Base-by-base conservation (phyloP, 2,797 vertebrate species). In the Anisognathus igniventris region DNA sequence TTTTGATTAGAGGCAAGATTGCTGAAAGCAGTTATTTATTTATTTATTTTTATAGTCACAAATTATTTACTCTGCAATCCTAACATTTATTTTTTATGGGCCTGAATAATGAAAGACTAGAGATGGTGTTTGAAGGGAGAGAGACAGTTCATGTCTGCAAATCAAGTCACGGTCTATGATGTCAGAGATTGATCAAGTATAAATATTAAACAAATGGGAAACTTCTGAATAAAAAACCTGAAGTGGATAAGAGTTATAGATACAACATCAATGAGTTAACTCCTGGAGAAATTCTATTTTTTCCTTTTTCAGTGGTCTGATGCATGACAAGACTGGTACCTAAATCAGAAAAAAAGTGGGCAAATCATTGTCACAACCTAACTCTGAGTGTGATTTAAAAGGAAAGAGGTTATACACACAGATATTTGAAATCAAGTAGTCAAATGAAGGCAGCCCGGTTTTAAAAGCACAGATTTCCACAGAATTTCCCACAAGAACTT, bases 1-100 rank as follows among this genome's bases (percentile, higher is more conserved):
- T 92, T 91, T 77, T 92, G 14, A 93, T 92, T 90, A 79, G 80
- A 89, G 56, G 30, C 25, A 53, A 91, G 62, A 66, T 47, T 74
- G 82, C 39, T 31, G 40, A 73, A 75, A 86, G 33, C 9, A 37
- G 33, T 64, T 51, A 39, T 73, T 78, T 60, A 35, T 73, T 78
- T 60, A 35, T 80, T 90, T 77, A 90, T 90, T 88, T 88, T 45
- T 8, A 42, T 35, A 20, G 22, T 48, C 11, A 3, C 12, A 56
- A 79, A 70, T 60, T 82, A 74, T 85, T 85, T 84, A n/a, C 44
- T 82, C 40, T 73, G 35, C 22, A 53, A 68, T 10, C 17, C 31
- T 67, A 67, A 86, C 72, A 48, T 54, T 61, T 48, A n/a, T 84
- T 78, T 80, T 77, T 76, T 47, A 58, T 33, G 13, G 72, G 24